Evolutionary conservation across 2,113 vertebrate species (phyloP).

Genomic region (Gavialis gangeticus): DNA sequence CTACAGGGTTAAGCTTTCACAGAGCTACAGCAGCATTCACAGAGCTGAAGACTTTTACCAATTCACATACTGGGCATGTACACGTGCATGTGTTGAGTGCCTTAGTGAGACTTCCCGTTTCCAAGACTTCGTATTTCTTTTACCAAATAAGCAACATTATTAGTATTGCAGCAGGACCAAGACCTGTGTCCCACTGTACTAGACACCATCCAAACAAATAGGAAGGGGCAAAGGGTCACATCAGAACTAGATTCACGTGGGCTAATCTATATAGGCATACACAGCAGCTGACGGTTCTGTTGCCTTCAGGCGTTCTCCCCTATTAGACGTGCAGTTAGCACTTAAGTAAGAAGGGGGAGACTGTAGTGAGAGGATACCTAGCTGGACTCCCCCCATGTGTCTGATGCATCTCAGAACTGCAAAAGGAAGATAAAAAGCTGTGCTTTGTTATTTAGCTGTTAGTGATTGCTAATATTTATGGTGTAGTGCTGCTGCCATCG

Average conservation of each 20-base stretch:
- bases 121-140: neutral
- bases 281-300: neutral
- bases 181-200: neutral
- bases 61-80: neutral
- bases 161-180: neutral
- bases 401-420: neutral
- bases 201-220: neutral
- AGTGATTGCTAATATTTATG: neutral
- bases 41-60: neutral
- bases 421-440: neutral
- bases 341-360: neutral
- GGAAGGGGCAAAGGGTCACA: neutral
- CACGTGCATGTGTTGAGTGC: neutral
- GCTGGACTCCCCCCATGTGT: neutral
- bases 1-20: neutral
- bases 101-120: neutral
- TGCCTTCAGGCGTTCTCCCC: neutral
- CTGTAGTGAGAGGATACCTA: neutral
- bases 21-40: neutral
- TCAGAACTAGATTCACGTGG: neutral
- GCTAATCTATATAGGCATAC: neutral
- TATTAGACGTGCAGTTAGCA: neutral
- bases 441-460: neutral
- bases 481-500: fast-evolving
- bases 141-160: neutral